Evolutionary conservation across 2,113 vertebrate species (phyloP), one percentile per base, ranked within the genome.

Genomic region (Labeo rohita): DNA sequence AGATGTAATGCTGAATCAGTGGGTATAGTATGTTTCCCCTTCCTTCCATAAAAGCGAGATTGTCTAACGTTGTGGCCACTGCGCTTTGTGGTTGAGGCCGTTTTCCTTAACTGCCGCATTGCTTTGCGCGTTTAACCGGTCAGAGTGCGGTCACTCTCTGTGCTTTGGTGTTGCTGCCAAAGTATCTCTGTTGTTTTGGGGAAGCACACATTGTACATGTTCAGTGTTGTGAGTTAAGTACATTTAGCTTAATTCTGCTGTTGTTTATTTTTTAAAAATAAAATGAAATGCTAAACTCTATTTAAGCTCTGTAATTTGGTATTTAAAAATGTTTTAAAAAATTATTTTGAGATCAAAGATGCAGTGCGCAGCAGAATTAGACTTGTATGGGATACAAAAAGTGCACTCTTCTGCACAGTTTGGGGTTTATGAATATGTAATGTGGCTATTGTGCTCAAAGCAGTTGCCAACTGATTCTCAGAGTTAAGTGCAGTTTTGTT

Each of bases 1-100:
- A 34, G 66, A 80, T 75, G 52, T 84, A 84, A 84, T 75, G 28
- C 82, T 73, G 65, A 65, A 87, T 87, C 86, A 85, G 68, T 63
- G 76, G 76, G 65, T 61, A 9, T 39, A 45, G 56, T 43, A 23
- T 45, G 18, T 45, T 73, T 56, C 34, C 28, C 15, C 50, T 85
- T 21, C 28, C 23, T 36, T 68, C 45, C 13, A 66, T 59, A 36
- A 68, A 83, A 45, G 43, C 6, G 56, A 76, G 28, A 65, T 6
- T 65, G 36, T 18, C 21, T 34, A 5, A 28, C 11, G 56, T 11
- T 15, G 39, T n/a, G 5, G 9, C 54, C 0, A 9, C 68, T 43
- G 8, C 21, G 23, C 54, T 43, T 59, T 21, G 66, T 47, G 70
- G 47, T 52, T 50, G 12, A 76, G 11, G 12, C 74, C 6, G 49